phyloP scores from a whole-genome alignment of 2,888 invertebrate genomes.

The Eristalis pertinax region DNA sequence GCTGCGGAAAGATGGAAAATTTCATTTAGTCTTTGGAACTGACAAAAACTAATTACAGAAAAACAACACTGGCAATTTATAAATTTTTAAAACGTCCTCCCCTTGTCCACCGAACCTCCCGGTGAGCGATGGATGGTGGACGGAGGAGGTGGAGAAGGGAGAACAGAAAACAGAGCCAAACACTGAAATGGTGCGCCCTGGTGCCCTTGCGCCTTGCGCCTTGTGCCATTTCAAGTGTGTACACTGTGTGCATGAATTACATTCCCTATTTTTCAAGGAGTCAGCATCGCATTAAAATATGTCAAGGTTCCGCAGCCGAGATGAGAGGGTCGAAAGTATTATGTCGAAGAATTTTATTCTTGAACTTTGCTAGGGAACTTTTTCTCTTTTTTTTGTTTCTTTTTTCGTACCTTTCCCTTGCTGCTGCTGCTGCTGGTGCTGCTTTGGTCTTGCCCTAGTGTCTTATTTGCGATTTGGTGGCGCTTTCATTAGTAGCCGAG shows the following conservation, averaged over 20 bases:
- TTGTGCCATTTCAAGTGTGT: constrained; percentile 54
- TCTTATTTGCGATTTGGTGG: neutral
- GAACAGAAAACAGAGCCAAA: neutral
- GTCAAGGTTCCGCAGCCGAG: constrained; percentile 55
- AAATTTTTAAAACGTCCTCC: constrained; percentile 35
- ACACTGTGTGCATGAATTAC: constrained; percentile 59
- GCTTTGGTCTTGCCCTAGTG: neutral
- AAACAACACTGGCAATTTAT: constrained; percentile 66
- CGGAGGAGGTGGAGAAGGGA: no score
- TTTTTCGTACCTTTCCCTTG: constrained; percentile 17
- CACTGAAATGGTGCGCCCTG: neutral
- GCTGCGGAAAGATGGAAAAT: constrained; percentile 28
- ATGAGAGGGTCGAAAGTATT: constrained; percentile 58
- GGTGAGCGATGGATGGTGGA: no score
- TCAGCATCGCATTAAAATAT: constrained; percentile 64
- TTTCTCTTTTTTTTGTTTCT: neutral
- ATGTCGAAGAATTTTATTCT: constrained; percentile 51
- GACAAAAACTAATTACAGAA: constrained; percentile 69
- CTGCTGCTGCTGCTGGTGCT: neutral
- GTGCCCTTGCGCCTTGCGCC: constrained; percentile 37
- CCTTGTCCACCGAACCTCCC: no score
- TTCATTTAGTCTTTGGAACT: constrained; percentile 57
- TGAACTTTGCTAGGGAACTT: constrained; percentile 18
- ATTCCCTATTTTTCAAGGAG: constrained; percentile 59
- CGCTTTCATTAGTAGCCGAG: neutral